A percentile compares a stretch with the other conserved stretches of the same genome.
Conservation (phyloP, 92 coral and sea anemone species). For the Epizoanthus ramosus region DNA sequence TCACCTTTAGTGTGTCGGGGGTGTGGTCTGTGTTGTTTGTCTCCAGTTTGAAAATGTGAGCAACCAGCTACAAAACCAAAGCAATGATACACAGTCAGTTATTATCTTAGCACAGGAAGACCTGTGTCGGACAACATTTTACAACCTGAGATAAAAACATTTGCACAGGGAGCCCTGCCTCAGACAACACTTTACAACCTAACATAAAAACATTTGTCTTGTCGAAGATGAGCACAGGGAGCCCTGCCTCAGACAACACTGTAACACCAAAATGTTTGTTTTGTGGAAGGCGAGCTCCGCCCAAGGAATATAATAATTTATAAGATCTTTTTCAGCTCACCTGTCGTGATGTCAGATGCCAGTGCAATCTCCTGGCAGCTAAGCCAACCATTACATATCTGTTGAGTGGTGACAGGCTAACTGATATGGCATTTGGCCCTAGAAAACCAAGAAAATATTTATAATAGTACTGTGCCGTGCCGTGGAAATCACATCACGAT, state of each 20-base stretch:
- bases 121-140: no score
- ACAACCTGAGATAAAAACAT: no score
- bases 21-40: conserved; percentile 40
- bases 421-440: conserved; percentile 91
- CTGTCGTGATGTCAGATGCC: conserved; percentile 89
- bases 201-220: no score
- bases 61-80: conserved; percentile 58
- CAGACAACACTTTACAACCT: no score
- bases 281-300: no score
- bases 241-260: no score
- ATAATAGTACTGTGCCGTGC: no score
- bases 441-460: background rate
- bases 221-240: no score
- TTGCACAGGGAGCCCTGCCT: no score
- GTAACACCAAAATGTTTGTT: no score
- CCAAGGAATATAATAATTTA: no score
- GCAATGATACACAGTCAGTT: background rate
- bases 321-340: background rate
- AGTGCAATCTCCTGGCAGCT: conserved; percentile 81
- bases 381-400: conserved; percentile 87
- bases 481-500: no score
- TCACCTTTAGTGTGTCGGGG: conserved; percentile 45
- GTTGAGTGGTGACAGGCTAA: conserved; percentile 83
- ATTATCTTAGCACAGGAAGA: background rate
- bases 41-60: conserved; percentile 83